Conservation (phyloP, 2,113 vertebrate genomes). For the Hymenochirus boettgeri region DNA sequence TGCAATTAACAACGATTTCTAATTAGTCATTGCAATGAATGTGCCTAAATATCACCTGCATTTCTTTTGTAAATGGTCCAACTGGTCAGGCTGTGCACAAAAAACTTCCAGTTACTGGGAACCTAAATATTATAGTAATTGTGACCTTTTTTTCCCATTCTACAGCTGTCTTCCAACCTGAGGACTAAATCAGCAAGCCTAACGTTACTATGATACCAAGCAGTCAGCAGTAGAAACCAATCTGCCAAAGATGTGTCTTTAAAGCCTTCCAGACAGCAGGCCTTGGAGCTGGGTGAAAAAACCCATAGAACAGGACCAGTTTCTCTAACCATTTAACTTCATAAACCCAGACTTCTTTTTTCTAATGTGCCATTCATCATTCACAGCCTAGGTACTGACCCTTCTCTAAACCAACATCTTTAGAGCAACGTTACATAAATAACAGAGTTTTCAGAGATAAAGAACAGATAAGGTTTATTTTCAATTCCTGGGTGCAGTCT, state of each 20-base stretch:
- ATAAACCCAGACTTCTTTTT: not conserved
- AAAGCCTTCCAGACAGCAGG: slow-evolving; percentile 94
- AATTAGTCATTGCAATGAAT: too few relatives aligned
- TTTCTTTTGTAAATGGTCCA: too few relatives aligned
- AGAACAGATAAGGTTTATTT: too few relatives aligned
- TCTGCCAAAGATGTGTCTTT: slow-evolving; percentile 85
- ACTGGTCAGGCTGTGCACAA: too few relatives aligned
- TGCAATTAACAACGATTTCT: too few relatives aligned
- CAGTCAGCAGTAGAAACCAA: slow-evolving; percentile 86
- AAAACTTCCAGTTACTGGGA: too few relatives aligned
- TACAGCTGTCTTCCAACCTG: slow-evolving; percentile 72
- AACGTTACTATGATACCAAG: slow-evolving; percentile 91
- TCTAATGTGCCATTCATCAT: slow-evolving; percentile 38
- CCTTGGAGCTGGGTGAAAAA: slow-evolving; percentile 96
- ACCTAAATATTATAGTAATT: too few relatives aligned
- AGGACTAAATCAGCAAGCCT: slow-evolving; percentile 79
- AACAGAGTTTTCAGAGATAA: slow-evolving; percentile 27
- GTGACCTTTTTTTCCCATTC: not conserved
- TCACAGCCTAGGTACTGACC: slow-evolving; percentile 14
- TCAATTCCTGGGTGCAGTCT: slow-evolving; percentile 8
- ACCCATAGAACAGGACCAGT: slow-evolving; percentile 96
- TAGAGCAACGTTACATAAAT: slow-evolving; percentile 3
- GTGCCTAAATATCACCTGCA: too few relatives aligned
- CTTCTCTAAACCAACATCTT: slow-evolving; percentile 9
- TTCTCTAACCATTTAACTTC: slow-evolving; percentile 73